Conservation (phyloP, 2,888 invertebrate genomes). For the Pinctada fucata region DNA sequence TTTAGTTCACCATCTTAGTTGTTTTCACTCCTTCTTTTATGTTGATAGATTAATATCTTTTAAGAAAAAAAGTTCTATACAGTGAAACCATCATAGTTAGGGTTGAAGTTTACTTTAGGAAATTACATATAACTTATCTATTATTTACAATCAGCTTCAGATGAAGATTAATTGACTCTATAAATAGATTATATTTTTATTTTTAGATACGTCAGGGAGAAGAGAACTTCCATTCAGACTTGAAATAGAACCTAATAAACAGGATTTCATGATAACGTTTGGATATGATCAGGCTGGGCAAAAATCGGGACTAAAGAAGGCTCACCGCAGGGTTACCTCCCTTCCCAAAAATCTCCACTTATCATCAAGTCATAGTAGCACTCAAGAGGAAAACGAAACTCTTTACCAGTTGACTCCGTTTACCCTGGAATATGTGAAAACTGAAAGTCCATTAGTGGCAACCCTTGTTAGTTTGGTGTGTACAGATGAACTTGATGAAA, state of each 20-base stretch:
- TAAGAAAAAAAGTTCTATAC: no score
- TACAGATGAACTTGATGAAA: slow-evolving; percentile 68
- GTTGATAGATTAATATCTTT: no score
- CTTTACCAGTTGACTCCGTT: slow-evolving; percentile 64
- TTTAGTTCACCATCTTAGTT: no score
- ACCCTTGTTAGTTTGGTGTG: slow-evolving; percentile 72
- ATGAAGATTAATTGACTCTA: no score
- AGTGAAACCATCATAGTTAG: no score
- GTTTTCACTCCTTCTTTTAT: no score
- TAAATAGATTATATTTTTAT: background rate
- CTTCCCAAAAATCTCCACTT: slow-evolving; percentile 40
- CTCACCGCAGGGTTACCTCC: slow-evolving; percentile 39
- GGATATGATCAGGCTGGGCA: slow-evolving; percentile 32
- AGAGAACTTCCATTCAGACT: slow-evolving; percentile 59
- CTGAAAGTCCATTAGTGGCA: slow-evolving; percentile 69
- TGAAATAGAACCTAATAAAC: slow-evolving; percentile 50
- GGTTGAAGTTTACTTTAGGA: no score
- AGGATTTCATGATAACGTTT: slow-evolving; percentile 60
- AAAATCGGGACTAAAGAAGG: slow-evolving; percentile 10
- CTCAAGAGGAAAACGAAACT: slow-evolving; percentile 28
- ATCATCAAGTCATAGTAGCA: slow-evolving; percentile 19
- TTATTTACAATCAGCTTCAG: no score
- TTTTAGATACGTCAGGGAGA: slow-evolving; percentile 48
- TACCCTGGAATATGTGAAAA: slow-evolving; percentile 71
- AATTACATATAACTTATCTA: no score